Base-by-base conservation (phyloP, 35 echinoderm and acorn worm genomes). In the Amphiura filiformis region DNA sequence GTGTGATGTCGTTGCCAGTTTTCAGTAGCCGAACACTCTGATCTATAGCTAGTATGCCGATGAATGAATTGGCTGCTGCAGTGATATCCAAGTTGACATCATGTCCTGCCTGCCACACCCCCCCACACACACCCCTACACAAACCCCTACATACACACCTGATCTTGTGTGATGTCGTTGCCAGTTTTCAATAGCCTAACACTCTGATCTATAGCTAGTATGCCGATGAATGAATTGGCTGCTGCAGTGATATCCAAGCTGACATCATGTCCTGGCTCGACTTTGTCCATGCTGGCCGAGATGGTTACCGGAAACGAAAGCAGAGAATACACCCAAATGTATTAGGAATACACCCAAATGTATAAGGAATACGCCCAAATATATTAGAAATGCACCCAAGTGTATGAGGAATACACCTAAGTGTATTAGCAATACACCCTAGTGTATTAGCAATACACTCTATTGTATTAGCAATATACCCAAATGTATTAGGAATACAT, bases 1-100 rank as follows among this genome's bases (percentile, higher is more conserved):
- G 87, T 18, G 96, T 99, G 84, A 99, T 90, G 89, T 99, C 96
- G 82, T 99, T 99, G 32, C 96, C 93, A 39, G 93, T 91, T 37
- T 89, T 90, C 14, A 95, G 81, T 18, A 99, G 79, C 18, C 89
- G 28, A 13, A 99, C 96, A 82, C 96, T 99, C 39, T 92, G 91
- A 78, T 99, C 96, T 9, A 99, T 89, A 23, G 96, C 93, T 9
- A 99, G 81, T 57, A 99, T 81, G 20, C 87, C 93, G 0, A 99
- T 90, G 37, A 80, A 90, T 1, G 96, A 92, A 1, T 80, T 64
- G 18, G 89, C 38, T 5, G 86, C 90, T 17, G 41, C 41, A 47
- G 41, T 17, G 17, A 47, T 17, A 47, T 9, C 41, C 41, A 4
- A 47, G 41, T 47, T 47, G 4, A 9, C 41, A 47, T 9, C 4